These are phyloP conservation scores for Ctenopoma kingsleyae DNA, from an alignment of 2,797 vertebrate genomes.

Conservation along the genomic window DNA sequence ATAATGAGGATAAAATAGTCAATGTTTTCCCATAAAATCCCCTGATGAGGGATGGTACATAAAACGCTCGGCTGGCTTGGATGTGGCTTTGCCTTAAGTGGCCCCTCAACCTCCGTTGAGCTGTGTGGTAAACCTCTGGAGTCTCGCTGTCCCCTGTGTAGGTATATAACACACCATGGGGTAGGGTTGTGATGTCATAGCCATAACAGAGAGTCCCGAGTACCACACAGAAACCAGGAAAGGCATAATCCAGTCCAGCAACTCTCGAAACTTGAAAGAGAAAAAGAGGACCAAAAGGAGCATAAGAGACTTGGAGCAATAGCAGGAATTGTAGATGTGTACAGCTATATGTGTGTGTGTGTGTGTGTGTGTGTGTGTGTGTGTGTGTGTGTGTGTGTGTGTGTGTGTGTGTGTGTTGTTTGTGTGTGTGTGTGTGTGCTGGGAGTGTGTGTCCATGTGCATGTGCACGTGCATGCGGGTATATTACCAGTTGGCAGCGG, in stretches of 20 bases:
- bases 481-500: conserved; percentile 81
- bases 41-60: conserved; percentile 67
- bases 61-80: conserved; percentile 70
- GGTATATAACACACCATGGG: conserved; percentile 81
- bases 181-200: conserved; percentile 77
- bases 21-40: conserved; percentile 79
- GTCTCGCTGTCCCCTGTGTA: conserved; percentile 78
- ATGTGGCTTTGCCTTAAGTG: conserved; percentile 82
- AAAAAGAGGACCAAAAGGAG: conserved; percentile 63
- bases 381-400: conserved; percentile 12
- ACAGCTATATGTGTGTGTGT: conserved; percentile 16
- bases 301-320: conserved; percentile 61
- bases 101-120: conserved; percentile 76
- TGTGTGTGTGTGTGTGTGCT: conserved; percentile 27
- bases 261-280: conserved; percentile 77
- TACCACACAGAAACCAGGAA: conserved; percentile 65
- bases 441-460: not conserved
- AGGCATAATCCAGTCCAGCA: conserved; percentile 75
- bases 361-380: conserved; percentile 18
- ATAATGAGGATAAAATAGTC: conserved; percentile 73
- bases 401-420: conserved; percentile 19
- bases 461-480: conserved; percentile 55
- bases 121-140: conserved; percentile 80
- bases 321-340: conserved; percentile 45
- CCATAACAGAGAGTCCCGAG: conserved; percentile 62